Conservation (phyloP, 2,797 vertebrate genomes). For the Rhodeus uyekii region DNA sequence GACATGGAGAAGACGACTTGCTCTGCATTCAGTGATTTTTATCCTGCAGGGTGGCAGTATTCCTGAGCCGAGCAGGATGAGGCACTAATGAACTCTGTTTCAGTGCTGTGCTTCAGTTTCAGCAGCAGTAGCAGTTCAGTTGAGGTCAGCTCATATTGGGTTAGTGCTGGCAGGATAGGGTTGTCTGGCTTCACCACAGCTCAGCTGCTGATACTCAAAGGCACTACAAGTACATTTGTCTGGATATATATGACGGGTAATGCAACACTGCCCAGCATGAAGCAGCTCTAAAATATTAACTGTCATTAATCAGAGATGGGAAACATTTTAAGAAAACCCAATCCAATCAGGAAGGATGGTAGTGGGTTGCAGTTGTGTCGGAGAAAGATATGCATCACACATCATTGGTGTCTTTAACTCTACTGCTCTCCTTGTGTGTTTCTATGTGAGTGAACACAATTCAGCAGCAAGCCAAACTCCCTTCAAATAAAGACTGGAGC, state of each 20-base stretch:
- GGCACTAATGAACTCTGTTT: conserved; percentile 49
- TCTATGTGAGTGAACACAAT: no score
- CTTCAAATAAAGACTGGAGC: no score
- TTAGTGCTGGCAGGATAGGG: background rate
- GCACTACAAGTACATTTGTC: conserved; percentile 8
- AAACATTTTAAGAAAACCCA: conserved; percentile 28
- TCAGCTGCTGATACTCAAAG: conserved; percentile 20
- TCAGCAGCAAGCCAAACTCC: no score
- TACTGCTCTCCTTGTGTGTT: no score
- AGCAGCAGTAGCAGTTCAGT: conserved; percentile 34
- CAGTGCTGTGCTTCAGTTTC: conserved; percentile 37
- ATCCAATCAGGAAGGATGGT: conserved; percentile 27
- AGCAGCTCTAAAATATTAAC: conserved; percentile 36
- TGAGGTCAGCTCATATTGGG: conserved; percentile 39
- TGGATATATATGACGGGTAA: conserved; percentile 38
- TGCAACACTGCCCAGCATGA: background rate
- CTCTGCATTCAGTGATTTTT: conserved; percentile 19
- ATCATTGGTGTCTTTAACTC: no score
- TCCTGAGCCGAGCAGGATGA: background rate
- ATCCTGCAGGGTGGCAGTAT: conserved; percentile 21
- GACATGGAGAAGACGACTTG: background rate
- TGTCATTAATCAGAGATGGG: conserved; percentile 21
- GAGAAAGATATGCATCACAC: background rate
- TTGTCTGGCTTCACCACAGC: conserved; percentile 6
- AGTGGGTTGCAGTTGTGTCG: conserved; percentile 4